Base-by-base conservation (phyloP, 2,888 invertebrate genomes). In the Ormyrus thymus region DNA sequence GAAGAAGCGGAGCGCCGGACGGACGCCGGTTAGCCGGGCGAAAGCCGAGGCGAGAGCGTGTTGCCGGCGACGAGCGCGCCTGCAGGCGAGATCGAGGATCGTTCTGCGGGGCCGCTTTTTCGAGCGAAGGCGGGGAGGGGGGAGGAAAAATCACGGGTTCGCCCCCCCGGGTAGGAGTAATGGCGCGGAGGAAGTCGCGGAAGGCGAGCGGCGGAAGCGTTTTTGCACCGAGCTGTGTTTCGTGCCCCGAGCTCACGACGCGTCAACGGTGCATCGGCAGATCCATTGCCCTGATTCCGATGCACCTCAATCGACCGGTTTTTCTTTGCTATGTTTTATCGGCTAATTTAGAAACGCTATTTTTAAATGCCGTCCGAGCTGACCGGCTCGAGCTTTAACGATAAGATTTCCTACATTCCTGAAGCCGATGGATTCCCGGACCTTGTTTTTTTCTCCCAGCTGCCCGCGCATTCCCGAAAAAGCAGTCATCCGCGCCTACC, bases 401-500 rank as follows among this genome's bases (percentile, higher is more conserved):
- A 15, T 11, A 51, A 56, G 70, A 56, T 29, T 29, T 29, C 29
- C 29, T 50, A 59, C 70, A 71, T 71, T 59, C 70, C 70, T 13
- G 48, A 29, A 50, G 8, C 59, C 59, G 59, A 51, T 71, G 72
- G 55, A 66, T 74, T 66, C 74, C 58, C 58, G 50, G 65, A 50
- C 13, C 43, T 64, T 53, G 45, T 11, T 73, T 48, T 48, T 56
- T 50, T 55, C 65, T 9, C 8, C 48, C n/a, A 5, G 13, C 11
- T 29, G 1, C 56, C 11, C 9, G 11, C n/a, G 10, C 15, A 7
- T 29, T 29, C 29, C 11, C 72, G 53, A 45, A 56, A 71, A 53
- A 45, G 58, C 56, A 29, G 29, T 29, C 59, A n/a, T 58, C 50
- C 65, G 65, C 76, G 65, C 76, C 76, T 76, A 76, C 76, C 70